phyloP scores from a whole-genome alignment of 2,113 vertebrate species.

The Carassius carassius region DNA sequence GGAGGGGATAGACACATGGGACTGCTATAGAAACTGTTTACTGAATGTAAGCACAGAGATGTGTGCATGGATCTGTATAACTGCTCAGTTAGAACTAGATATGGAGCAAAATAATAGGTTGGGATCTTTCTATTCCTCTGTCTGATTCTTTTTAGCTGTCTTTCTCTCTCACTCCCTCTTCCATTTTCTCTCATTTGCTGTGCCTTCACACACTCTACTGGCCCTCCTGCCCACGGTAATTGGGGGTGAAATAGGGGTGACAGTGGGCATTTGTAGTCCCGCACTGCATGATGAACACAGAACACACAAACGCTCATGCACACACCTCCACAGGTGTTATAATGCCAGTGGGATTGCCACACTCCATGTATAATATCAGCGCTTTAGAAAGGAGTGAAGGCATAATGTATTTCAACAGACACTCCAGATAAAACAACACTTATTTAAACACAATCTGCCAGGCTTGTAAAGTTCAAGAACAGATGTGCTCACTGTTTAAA shows the following conservation, averaged over 20 bases:
- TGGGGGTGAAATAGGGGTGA: constrained; percentile 73
- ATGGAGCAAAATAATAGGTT: neutral
- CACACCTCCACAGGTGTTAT: constrained; percentile 27
- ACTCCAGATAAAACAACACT: constrained; percentile 5
- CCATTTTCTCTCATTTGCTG: constrained; percentile 25
- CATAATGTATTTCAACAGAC: constrained; percentile 21
- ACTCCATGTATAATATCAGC: constrained; percentile 21
- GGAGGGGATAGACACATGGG: neutral
- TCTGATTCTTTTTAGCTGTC: constrained; percentile 11
- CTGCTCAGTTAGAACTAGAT: neutral
- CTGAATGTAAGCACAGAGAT: neutral
- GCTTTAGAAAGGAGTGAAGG: constrained; percentile 13
- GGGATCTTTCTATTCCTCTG: constrained; percentile 27
- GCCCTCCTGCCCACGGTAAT: constrained; percentile 70
- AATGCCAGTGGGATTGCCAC: neutral
- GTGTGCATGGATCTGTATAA: neutral
- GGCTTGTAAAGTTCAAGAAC: constrained; percentile 5
- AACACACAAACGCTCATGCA: constrained; percentile 33
- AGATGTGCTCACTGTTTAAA: constrained; percentile 14
- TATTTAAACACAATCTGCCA: constrained; percentile 32
- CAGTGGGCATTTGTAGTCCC: constrained; percentile 61
- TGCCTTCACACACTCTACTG: constrained; percentile 37
- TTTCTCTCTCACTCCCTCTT: neutral
- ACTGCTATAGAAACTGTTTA: constrained; percentile 52
- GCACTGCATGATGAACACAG: constrained; percentile 56